phyloP scores from a whole-genome alignment of 2,888 invertebrate species.

The Synanthedon myopaeformis region DNA sequence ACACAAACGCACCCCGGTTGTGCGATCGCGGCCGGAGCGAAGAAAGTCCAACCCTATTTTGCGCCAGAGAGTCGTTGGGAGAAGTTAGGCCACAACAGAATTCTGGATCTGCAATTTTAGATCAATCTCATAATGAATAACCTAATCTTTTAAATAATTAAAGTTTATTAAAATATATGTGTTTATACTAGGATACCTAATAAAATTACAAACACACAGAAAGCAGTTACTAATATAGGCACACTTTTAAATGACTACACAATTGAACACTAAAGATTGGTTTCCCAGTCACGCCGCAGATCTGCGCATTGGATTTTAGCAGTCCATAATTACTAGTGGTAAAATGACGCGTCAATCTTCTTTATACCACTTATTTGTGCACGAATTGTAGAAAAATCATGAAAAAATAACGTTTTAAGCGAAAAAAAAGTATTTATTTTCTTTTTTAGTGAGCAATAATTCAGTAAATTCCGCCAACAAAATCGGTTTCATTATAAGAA shows the following conservation, averaged over 20 bases:
- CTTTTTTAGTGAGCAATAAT: no score
- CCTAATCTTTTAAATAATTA: conserved; percentile 5
- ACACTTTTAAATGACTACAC: neutral
- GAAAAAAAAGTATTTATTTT: no score
- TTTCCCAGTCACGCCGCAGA: no score
- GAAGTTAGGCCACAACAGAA: conserved; percentile 88
- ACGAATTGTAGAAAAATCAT: no score
- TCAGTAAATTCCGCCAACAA: no score
- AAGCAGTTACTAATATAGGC: neutral
- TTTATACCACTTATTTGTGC: no score
- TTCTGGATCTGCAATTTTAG: conserved; percentile 85
- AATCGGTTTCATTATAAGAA: no score
- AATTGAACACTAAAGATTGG: no score
- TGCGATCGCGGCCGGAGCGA: conserved; percentile 69
- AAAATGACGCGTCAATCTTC: no score
- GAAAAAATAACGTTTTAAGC: no score
- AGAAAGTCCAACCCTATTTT: conserved; percentile 66
- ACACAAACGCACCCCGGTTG: conserved; percentile 73
- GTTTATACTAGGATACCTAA: neutral
- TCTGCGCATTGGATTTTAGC: no score
- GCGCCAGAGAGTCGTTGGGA: conserved; percentile 80
- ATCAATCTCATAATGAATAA: conserved; percentile 24
- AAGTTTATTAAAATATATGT: neutral
- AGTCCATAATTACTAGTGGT: no score
- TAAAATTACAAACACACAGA: neutral